Conservation (phyloP, 2,113 vertebrate species). For the Tylochromis polylepis region DNA sequence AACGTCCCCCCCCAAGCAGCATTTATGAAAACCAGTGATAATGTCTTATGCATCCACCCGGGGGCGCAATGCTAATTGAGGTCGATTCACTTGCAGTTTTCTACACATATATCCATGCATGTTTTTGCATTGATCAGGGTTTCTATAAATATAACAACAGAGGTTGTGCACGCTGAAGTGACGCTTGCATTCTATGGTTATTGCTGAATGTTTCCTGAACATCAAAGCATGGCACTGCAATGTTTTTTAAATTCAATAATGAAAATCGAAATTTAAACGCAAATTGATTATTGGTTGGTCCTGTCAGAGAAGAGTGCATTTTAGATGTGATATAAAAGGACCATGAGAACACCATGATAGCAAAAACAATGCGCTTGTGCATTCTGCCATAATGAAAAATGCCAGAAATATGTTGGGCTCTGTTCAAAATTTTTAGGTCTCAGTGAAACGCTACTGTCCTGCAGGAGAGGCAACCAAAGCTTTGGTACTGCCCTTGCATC, state of each 20-base stretch:
- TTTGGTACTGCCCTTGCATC: neutral
- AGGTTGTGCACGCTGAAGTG: neutral
- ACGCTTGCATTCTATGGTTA: neutral
- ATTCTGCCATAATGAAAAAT: neutral
- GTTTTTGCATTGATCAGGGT: neutral
- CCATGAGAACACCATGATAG: neutral
- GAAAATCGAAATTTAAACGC: neutral
- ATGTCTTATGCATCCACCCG: neutral
- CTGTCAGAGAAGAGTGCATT: neutral
- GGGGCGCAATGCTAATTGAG: neutral
- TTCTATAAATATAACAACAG: neutral
- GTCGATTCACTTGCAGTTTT: neutral
- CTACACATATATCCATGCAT: neutral
- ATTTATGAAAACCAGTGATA: neutral
- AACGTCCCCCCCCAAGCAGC: no score
- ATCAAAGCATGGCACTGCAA: neutral
- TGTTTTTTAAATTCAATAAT: neutral
- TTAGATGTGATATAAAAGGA: neutral
- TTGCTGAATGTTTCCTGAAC: neutral
- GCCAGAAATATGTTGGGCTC: neutral
- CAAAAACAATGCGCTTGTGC: neutral
- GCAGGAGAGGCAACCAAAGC: neutral
- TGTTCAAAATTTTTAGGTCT: accelerated
- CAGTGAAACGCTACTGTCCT: neutral
- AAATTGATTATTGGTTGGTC: neutral